Base-by-base conservation (phyloP, 2,113 vertebrate genomes). In the Sebastes schlegelii region DNA sequence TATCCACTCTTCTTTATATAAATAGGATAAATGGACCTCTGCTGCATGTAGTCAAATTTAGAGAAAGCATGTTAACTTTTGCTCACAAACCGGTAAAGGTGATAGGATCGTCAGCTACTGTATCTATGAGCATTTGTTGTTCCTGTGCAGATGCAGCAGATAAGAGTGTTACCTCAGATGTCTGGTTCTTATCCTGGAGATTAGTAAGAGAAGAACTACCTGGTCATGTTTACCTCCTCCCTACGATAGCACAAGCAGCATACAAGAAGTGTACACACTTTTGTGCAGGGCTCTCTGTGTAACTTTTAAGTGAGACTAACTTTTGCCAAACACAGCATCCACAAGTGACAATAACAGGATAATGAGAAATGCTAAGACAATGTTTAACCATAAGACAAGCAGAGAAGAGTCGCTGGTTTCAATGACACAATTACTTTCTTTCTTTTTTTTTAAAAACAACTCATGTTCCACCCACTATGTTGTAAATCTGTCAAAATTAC, bases 211-310 rank as follows among this genome's bases (percentile, higher is more conserved):
- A 11, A 66, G 51, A 58, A 82, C 64, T 49, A 77, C 46, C 14
- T 26, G 46, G 21, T 34, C 26, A n/a, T 49, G 66, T 77, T 72
- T 51, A 43, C 8, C 16, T 13, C 17, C 8, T 10, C 11, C 16
- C 5, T 48, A 40, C 2, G 2, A 23, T 8, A 52, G 49, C 17
- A 34, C 21, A 49, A 65, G 4, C 13, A 77, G 40, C 34, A 65
- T 40, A 74, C 46, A 65, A 55, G 7, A 54, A 12, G 26, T 23
- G 55, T 62, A 34, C 21, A 34, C 16, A 40, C 21, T 34, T 26
- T 13, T 45, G 10, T 76, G 52, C 16, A 61, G 13, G 51, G 80
- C 42, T 77, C 45, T 70, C 17, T 78, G 55, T 34, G 46, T 26
- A 43, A 49, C 61, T 26, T 46, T 55, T 46, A 58, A 40, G 4